phyloP scores from a whole-genome alignment of 2,113 vertebrate genomes.

The Psittacula cyanocephala region DNA sequence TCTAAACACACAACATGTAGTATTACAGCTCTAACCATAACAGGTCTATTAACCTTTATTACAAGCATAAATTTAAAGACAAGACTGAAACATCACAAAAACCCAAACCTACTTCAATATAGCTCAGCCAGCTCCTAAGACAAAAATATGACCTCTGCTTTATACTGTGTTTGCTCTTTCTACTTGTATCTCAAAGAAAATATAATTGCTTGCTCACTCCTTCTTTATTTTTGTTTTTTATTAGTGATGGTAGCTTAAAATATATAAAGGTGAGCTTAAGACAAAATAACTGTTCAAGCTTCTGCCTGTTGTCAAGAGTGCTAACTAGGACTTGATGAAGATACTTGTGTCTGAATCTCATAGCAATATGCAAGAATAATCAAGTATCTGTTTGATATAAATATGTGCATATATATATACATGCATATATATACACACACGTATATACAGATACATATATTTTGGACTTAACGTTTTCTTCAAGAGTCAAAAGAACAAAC shows the following conservation, averaged over 20 bases:
- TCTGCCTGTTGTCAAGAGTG: neutral
- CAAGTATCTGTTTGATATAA: neutral
- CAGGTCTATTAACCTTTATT: neutral
- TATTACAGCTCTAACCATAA: neutral
- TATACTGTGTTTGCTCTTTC: neutral
- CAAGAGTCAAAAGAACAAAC: neutral
- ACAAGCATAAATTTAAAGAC: neutral
- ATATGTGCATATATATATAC: rapidly evolving
- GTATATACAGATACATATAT: rapidly evolving
- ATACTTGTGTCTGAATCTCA: neutral
- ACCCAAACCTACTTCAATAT: neutral
- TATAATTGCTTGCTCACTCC: neutral
- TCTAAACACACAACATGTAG: neutral
- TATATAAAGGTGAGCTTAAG: neutral
- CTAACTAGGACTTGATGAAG: neutral
- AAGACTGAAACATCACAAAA: neutral
- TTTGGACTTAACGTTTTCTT: neutral
- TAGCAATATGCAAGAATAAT: rapidly evolving
- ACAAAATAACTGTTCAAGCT: neutral
- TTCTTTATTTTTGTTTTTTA: neutral
- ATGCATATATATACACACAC: too few relatives aligned
- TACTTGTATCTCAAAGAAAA: neutral
- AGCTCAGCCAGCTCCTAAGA: neutral
- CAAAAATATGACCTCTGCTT: neutral
- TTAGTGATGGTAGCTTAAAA: neutral